Evolutionary conservation across 2,888 invertebrate species (phyloP).

Genomic region (Drosophila gaucha): DNA sequence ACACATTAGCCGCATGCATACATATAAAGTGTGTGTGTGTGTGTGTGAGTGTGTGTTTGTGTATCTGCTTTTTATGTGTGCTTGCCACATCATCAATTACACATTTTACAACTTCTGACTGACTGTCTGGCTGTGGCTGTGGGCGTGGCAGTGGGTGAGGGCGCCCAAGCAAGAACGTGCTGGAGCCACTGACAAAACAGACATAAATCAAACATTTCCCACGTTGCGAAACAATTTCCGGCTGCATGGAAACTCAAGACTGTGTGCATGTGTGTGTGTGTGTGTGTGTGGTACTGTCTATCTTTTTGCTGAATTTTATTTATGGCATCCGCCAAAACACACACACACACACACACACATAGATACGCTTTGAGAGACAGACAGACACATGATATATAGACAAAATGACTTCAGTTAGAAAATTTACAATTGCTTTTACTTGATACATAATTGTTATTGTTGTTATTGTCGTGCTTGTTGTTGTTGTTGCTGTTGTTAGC

Average conservation of each 20-base stretch:
- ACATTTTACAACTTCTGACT: slow-evolving; percentile 77
- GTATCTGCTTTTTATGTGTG: slow-evolving; percentile 60
- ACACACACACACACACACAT: slow-evolving; percentile 27
- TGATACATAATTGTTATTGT: slow-evolving; percentile 70
- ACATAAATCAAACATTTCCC: slow-evolving; percentile 81
- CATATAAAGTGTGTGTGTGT: slow-evolving; percentile 1
- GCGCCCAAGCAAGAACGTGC: slow-evolving; percentile 34
- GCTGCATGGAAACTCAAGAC: slow-evolving; percentile 70
- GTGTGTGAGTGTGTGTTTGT: background rate
- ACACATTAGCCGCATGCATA: slow-evolving; percentile 59
- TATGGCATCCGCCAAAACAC: slow-evolving; percentile 73
- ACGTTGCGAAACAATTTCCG: slow-evolving; percentile 80
- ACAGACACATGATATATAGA: slow-evolving; percentile 71
- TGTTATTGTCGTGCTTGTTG: slow-evolving; percentile 30
- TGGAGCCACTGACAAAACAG: slow-evolving; percentile 71
- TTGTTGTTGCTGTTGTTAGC: slow-evolving; percentile 37
- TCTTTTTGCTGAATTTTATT: slow-evolving; percentile 77
- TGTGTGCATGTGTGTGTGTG: slow-evolving; percentile 13
- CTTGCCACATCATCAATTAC: slow-evolving; percentile 78
- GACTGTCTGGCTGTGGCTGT: slow-evolving; percentile 17
- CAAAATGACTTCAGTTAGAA: slow-evolving; percentile 77
- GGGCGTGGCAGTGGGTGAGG: background rate
- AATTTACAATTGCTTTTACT: slow-evolving; percentile 79
- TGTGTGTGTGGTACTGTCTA: slow-evolving; percentile 54
- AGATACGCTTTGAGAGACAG: slow-evolving; percentile 8